Percentiles rank a stretch among this genome's conserved stretches.
Conservation (phyloP, 2,888 invertebrate species). For the Congeria kusceri region DNA sequence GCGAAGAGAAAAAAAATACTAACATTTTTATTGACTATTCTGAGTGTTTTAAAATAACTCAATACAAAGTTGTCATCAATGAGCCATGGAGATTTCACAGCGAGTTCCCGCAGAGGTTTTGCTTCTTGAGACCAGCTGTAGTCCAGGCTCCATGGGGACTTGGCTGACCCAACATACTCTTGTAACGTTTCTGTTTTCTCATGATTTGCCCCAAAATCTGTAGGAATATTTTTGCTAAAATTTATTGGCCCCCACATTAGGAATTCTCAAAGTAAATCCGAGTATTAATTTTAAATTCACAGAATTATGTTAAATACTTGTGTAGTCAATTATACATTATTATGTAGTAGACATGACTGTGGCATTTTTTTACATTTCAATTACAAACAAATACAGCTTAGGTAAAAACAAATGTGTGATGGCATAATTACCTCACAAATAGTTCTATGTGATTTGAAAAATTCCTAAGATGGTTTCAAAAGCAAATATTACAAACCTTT, state of each 20-base stretch:
- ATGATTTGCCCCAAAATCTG: constrained; percentile 80
- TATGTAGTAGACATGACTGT: too few species aligned
- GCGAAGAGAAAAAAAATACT: constrained; percentile 19
- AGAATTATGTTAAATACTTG: too few species aligned
- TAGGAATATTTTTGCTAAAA: too few species aligned
- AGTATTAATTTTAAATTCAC: too few species aligned
- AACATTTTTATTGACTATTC: constrained; percentile 82
- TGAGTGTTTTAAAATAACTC: constrained; percentile 82
- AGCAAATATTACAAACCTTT: constrained; percentile 65
- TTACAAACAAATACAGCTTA: too few species aligned
- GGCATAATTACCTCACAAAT: too few species aligned
- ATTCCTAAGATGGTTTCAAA: background rate
- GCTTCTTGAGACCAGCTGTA: constrained; percentile 85
- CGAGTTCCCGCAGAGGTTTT: constrained; percentile 79
- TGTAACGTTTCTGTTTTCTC: constrained; percentile 82
- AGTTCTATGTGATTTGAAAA: too few species aligned
- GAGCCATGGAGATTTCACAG: constrained; percentile 84
- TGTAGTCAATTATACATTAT: too few species aligned
- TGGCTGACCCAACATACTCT: constrained; percentile 78
- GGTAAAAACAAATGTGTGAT: too few species aligned
- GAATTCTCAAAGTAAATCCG: too few species aligned
- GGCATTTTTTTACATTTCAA: too few species aligned
- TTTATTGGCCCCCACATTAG: too few species aligned
- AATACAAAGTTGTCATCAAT: constrained; percentile 82
- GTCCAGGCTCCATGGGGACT: constrained; percentile 84